A percentile compares a stretch with the other conserved stretches of the same genome.
phyloP scores from a whole-genome alignment of 2,113 vertebrate genomes.

The Myotis davidii region DNA sequence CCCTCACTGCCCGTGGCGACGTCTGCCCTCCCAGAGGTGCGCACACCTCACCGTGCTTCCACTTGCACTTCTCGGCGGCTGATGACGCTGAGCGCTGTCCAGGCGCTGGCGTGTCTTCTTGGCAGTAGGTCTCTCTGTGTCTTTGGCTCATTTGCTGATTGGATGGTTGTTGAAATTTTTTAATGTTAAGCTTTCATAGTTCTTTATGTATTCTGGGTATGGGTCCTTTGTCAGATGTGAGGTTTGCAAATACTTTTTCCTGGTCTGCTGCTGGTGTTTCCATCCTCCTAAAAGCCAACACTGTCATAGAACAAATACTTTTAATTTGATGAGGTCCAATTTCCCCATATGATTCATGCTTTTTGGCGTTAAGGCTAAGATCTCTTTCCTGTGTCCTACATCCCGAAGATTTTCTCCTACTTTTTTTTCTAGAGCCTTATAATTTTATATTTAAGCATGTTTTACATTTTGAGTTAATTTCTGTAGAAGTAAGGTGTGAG shows the following conservation, averaged over 20 bases:
- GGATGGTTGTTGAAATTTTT: background rate
- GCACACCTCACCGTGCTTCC: rapidly evolving
- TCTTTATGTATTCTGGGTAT: background rate
- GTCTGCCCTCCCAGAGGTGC: background rate
- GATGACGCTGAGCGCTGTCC: background rate
- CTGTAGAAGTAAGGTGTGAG: background rate
- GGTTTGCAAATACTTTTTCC: background rate
- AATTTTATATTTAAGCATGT: background rate
- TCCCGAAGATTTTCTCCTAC: background rate
- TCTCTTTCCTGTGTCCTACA: background rate
- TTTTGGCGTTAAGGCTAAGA: background rate
- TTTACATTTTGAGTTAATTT: background rate
- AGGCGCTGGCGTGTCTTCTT: rapidly evolving
- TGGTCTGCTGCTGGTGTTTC: background rate
- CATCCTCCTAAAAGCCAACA: background rate
- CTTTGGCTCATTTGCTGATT: background rate
- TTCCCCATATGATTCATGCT: background rate
- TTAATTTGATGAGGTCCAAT: background rate
- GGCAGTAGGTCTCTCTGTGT: background rate
- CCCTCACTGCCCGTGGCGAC: background rate
- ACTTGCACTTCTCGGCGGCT: background rate
- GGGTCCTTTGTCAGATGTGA: background rate
- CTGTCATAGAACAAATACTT: background rate
- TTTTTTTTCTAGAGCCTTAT: background rate
- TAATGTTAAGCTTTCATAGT: background rate